A percentile compares a stretch with the other conserved stretches of the same genome.
Conservation (phyloP, 2,888 invertebrate species). For the Hypercompe scribonia region DNA sequence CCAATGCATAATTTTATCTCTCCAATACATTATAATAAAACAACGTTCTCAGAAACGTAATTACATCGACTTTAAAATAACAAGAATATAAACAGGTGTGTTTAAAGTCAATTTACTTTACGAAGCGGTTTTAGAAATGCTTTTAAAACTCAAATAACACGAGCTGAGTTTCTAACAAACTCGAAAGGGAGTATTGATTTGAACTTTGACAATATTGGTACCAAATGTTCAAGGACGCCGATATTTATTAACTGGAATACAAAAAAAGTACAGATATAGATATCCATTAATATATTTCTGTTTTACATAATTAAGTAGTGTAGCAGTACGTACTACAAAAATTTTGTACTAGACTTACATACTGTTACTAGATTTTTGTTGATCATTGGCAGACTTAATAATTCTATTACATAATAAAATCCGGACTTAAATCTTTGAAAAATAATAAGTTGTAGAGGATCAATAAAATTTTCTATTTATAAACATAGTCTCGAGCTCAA, state of each 20-base stretch:
- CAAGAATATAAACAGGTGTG: not conserved
- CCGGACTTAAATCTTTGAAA: not conserved
- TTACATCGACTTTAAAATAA: not conserved
- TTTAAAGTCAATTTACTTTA: not conserved
- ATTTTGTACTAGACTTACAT: no score
- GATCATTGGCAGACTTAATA: not conserved
- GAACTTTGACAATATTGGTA: not conserved
- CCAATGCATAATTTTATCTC: slow-evolving; percentile 18
- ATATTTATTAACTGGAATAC: not conserved
- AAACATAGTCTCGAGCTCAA: not conserved
- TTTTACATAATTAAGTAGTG: not conserved
- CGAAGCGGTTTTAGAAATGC: not conserved
- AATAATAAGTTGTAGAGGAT: not conserved
- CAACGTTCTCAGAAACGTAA: not conserved
- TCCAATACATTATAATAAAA: slow-evolving; percentile 7
- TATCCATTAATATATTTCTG: not conserved
- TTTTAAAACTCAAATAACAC: not conserved
- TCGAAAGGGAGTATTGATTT: not conserved
- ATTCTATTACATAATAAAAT: not conserved
- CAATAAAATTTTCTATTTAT: not conserved
- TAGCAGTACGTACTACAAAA: no score
- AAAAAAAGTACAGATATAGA: not conserved
- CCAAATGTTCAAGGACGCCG: not conserved
- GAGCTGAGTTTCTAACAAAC: not conserved
- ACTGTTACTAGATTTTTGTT: not conserved